A percentile compares a stretch with the other conserved stretches of the same genome.
These are phyloP conservation scores for Echinometra lucunter DNA, from an alignment of 53 echinoderm and acorn worm genomes.

Conservation along the genomic window DNA sequence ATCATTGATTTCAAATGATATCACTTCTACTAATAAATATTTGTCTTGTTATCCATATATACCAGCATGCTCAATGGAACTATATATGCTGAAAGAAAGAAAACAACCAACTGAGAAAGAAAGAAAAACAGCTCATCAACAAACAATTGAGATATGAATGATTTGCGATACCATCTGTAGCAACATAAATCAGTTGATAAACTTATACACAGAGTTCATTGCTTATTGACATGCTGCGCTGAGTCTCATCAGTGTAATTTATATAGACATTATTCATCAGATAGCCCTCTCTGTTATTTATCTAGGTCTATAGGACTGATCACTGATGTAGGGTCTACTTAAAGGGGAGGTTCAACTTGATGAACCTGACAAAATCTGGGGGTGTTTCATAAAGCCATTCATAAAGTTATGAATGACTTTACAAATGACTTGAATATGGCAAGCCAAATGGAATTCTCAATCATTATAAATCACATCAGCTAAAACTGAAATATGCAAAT, in stretches of 20 bases:
- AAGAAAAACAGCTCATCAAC: slow-evolving; percentile 29
- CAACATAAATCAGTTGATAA: slow-evolving; percentile 7
- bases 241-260: not conserved
- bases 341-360: too few species aligned
- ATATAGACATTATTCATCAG: not conserved
- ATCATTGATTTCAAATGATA: not conserved
- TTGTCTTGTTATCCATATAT: not conserved
- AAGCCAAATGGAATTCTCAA: too few species aligned
- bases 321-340: too few species aligned
- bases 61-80: not conserved
- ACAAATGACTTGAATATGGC: too few species aligned
- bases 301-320: too few species aligned
- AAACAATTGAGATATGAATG: slow-evolving; percentile 23
- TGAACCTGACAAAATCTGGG: too few species aligned
- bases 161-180: slow-evolving; percentile 19
- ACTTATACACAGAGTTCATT: not conserved
- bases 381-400: too few species aligned
- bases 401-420: too few species aligned
- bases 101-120: too few species aligned
- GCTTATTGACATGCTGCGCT: slow-evolving; percentile 22
- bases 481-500: too few species aligned
- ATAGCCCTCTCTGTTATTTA: too few species aligned
- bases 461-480: too few species aligned
- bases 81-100: not conserved
- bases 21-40: not conserved